A percentile compares a stretch with the other conserved stretches of the same genome.
These are phyloP conservation scores for Archips crataeganus DNA, from an alignment of 2,888 invertebrate genomes.

Conservation along the genomic window DNA sequence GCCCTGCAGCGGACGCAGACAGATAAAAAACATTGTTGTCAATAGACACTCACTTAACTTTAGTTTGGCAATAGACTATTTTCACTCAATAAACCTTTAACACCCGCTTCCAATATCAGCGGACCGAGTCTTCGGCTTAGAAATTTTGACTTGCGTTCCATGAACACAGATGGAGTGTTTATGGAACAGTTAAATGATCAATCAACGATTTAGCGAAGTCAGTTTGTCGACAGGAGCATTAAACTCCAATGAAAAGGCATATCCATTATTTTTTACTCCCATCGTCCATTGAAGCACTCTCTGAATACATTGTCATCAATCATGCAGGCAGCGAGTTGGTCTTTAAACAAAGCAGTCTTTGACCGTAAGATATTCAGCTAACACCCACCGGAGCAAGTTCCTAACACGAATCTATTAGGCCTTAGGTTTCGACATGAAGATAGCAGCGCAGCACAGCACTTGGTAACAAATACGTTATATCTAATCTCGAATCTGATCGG, in stretches of 20 bases:
- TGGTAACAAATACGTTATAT: conserved; percentile 45
- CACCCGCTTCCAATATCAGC: background rate
- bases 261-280: conserved; percentile 32
- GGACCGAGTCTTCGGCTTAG: background rate
- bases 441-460: conserved; percentile 34
- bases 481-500: conserved; percentile 49
- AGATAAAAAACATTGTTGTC: conserved; percentile 10
- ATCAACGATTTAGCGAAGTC: conserved; percentile 24
- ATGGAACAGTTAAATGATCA: conserved; percentile 15
- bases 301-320: conserved; percentile 32
- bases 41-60: background rate
- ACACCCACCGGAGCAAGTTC: conserved; percentile 45
- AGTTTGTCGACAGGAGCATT: conserved; percentile 26
- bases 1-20: conserved; percentile 8
- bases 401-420: conserved; percentile 36
- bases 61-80: background rate
- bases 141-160: background rate
- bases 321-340: conserved; percentile 16
- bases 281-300: conserved; percentile 25
- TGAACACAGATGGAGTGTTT: background rate
- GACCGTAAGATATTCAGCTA: conserved; percentile 23
- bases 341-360: conserved; percentile 29
- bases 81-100: background rate
- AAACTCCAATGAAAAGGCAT: conserved; percentile 28
- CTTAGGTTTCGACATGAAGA: conserved; percentile 13